These are phyloP conservation scores for Dipodomys merriami DNA, from an alignment of 2,113 vertebrate species.

Conservation along the genomic window DNA sequence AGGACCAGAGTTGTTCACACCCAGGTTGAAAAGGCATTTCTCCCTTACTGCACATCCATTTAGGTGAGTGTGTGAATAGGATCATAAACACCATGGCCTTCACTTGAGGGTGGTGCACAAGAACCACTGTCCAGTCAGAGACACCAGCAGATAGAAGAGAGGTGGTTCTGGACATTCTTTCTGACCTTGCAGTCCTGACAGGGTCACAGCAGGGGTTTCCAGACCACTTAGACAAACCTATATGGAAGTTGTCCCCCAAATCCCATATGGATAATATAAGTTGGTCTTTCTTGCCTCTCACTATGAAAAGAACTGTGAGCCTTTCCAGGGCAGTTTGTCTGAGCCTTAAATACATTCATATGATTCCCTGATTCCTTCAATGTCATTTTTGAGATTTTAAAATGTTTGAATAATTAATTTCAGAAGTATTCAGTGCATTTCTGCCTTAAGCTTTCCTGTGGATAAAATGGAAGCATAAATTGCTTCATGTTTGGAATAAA, in stretches of 20 bases:
- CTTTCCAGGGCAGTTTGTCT: slow-evolving; percentile 6
- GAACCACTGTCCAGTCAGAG: neutral
- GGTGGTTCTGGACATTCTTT: neutral
- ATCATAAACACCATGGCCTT: neutral
- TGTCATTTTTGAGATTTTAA: slow-evolving; percentile 42
- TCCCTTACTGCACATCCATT: neutral
- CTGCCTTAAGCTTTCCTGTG: slow-evolving; percentile 10
- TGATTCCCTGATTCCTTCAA: neutral
- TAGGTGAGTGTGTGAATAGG: neutral
- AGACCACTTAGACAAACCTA: too few relatives aligned
- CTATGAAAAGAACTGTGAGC: neutral
- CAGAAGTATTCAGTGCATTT: neutral
- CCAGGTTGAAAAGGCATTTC: neutral
- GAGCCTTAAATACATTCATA: neutral
- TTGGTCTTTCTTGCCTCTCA: neutral
- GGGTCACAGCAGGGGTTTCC: neutral
- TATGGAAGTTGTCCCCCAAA: too few relatives aligned
- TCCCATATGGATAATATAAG: neutral
- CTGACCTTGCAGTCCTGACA: neutral
- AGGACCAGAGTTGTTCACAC: neutral
- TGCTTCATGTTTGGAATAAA: slow-evolving; percentile 5
- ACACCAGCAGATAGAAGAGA: neutral
- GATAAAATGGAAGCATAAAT: slow-evolving; percentile 47
- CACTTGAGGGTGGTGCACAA: neutral
- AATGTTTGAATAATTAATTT: slow-evolving; percentile 6